Evolutionary conservation across 2,888 invertebrate genomes (phyloP).

Genomic region (Blera fallax): DNA sequence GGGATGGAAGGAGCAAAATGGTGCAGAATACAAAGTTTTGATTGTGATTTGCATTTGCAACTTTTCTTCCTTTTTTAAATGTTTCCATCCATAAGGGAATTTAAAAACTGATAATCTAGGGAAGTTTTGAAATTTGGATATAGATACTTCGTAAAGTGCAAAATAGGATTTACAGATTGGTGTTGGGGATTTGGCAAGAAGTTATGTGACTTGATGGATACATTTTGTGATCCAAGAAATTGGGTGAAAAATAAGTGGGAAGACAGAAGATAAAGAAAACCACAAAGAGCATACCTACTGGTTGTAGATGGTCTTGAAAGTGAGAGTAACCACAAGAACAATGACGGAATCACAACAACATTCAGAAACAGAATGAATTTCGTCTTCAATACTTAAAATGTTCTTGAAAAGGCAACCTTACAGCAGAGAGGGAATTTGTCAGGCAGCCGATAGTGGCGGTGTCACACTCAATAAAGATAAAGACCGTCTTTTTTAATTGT

Average conservation of each 20-base stretch:
- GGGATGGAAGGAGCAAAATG: slow-evolving; percentile 8
- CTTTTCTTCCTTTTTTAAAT: slow-evolving; percentile 27
- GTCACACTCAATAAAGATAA: too few species aligned
- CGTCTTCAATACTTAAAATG: too few species aligned
- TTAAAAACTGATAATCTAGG: slow-evolving; percentile 48
- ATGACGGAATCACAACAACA: too few species aligned
- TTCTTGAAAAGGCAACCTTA: too few species aligned
- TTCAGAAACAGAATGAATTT: too few species aligned
- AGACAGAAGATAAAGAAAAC: not conserved
- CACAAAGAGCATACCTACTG: not conserved
- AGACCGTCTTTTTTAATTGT: too few species aligned
- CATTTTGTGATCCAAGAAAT: not conserved
- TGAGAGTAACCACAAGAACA: too few species aligned
- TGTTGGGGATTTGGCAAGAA: not conserved
- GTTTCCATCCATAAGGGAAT: slow-evolving; percentile 35
- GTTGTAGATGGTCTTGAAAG: too few species aligned
- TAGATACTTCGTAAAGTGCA: slow-evolving; percentile 16
- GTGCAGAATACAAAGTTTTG: slow-evolving; percentile 48
- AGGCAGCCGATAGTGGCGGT: too few species aligned
- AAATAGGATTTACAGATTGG: slow-evolving; percentile 33
- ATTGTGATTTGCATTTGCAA: slow-evolving; percentile 62
- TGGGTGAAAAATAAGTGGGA: not conserved
- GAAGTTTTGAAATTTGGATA: slow-evolving; percentile 9
- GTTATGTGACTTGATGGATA: not conserved
- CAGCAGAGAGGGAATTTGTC: too few species aligned